These are phyloP conservation scores for Apteryx mantelli DNA, from an alignment of 2,113 vertebrate genomes.

Conservation along the genomic window DNA sequence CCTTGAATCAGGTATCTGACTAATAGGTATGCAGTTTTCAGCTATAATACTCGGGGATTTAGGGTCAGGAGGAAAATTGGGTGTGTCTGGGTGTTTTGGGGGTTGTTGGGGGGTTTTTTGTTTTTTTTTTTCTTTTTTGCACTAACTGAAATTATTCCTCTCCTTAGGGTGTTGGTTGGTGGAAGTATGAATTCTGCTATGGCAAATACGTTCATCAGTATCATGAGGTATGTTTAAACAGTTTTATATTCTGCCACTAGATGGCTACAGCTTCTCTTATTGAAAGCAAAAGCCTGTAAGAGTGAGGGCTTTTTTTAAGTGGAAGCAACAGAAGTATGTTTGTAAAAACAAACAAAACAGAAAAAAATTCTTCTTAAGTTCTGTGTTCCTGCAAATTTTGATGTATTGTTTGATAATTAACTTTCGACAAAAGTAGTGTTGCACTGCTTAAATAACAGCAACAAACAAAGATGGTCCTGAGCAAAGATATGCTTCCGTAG, in stretches of 20 bases:
- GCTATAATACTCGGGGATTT: neutral
- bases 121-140: neutral
- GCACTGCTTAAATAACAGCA: neutral
- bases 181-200: conserved; percentile 99
- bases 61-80: neutral
- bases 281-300: neutral
- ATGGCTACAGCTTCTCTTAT: neutral
- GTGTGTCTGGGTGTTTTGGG: neutral
- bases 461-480: neutral
- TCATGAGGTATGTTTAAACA: conserved; percentile 87
- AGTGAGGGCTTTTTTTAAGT: neutral
- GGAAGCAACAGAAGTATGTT: neutral
- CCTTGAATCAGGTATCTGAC: neutral
- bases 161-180: conserved; percentile 96
- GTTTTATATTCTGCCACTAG: neutral
- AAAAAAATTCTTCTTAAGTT: neutral
- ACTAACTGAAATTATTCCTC: neutral
- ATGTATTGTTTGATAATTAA: neutral
- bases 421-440: neutral
- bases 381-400: neutral
- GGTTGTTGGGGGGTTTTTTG: neutral
- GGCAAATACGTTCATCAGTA: conserved; percentile 97
- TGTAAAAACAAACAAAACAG: neutral
- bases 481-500: neutral
- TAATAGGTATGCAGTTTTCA: rapidly evolving